A percentile compares a stretch with the other conserved stretches of the same genome.
phyloP scores from a whole-genome alignment of 2,888 invertebrate genomes.

The Nymphalis urticae region DNA sequence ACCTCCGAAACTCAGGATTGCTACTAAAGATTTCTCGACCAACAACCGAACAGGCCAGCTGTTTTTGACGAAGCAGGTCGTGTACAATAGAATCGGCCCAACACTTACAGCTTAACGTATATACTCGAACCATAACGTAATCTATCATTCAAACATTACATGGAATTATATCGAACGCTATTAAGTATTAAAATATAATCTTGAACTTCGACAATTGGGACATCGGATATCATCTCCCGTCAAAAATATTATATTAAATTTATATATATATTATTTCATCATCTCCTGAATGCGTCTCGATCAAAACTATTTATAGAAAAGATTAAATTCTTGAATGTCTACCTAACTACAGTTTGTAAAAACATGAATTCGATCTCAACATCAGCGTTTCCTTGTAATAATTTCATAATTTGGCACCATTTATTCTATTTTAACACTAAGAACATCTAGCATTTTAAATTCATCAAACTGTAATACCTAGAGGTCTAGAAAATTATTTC shows the following conservation, averaged over 20 bases:
- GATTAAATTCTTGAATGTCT: slow-evolving; percentile 44
- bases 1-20: too few relatives aligned
- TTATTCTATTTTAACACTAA: slow-evolving; percentile 36
- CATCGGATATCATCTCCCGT: slow-evolving; percentile 32
- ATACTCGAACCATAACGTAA: slow-evolving; percentile 30
- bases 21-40: too few relatives aligned
- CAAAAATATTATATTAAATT: slow-evolving; percentile 38
- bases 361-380: slow-evolving; percentile 42
- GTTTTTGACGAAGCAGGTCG: too few relatives aligned
- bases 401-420: slow-evolving; percentile 56
- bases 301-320: slow-evolving; percentile 22
- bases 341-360: slow-evolving; percentile 48
- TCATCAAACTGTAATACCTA: slow-evolving; percentile 24
- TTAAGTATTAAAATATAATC: slow-evolving; percentile 41
- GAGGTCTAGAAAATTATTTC: background rate
- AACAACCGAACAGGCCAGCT: too few relatives aligned
- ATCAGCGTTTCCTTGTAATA: slow-evolving; percentile 42
- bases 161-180: slow-evolving; percentile 33
- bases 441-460: slow-evolving; percentile 33
- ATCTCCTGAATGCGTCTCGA: slow-evolving; percentile 26
- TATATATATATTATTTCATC: slow-evolving; percentile 35
- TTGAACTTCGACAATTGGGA: slow-evolving; percentile 34
- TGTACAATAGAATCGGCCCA: too few relatives aligned
- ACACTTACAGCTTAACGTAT: too few relatives aligned
- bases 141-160: slow-evolving; percentile 30